Conservation (phyloP, 2,888 invertebrate genomes). For the Ophonus ardosiacus region DNA sequence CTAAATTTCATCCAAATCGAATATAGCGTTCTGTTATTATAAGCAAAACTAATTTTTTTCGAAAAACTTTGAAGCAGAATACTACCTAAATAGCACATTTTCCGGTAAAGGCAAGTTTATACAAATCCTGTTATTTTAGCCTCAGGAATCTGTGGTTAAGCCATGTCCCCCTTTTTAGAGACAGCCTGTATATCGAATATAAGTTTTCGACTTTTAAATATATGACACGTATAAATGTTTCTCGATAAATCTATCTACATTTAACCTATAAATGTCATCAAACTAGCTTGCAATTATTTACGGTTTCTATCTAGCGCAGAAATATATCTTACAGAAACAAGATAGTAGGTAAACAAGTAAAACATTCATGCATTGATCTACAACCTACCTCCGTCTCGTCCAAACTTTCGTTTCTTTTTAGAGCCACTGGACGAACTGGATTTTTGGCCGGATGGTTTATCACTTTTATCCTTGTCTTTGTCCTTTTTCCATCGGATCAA, state of each 20-base stretch:
- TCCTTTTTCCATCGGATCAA: constrained; percentile 92
- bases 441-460: constrained; percentile 76
- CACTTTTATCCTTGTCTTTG: constrained; percentile 83
- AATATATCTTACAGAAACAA: constrained; percentile 21
- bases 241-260: constrained; percentile 31
- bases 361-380: not conserved
- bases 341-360: not conserved
- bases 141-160: too few relatives aligned
- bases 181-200: not conserved
- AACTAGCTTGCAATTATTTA: constrained; percentile 36
- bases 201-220: not conserved
- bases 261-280: constrained; percentile 51
- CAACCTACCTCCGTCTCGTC: constrained; percentile 86
- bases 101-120: too few relatives aligned
- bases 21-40: too few relatives aligned
- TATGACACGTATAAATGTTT: constrained; percentile 8
- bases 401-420: constrained; percentile 90
- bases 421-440: constrained; percentile 78
- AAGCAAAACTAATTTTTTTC: too few relatives aligned
- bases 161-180: too few relatives aligned
- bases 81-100: too few relatives aligned
- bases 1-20: too few relatives aligned
- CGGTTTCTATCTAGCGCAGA: constrained; percentile 26
- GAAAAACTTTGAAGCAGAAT: too few relatives aligned
- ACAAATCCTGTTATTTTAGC: too few relatives aligned